Evolutionary conservation across 2,113 vertebrate genomes (phyloP), one percentile per base, ranked within the genome.

Genomic region (Istiophorus platypterus): DNA sequence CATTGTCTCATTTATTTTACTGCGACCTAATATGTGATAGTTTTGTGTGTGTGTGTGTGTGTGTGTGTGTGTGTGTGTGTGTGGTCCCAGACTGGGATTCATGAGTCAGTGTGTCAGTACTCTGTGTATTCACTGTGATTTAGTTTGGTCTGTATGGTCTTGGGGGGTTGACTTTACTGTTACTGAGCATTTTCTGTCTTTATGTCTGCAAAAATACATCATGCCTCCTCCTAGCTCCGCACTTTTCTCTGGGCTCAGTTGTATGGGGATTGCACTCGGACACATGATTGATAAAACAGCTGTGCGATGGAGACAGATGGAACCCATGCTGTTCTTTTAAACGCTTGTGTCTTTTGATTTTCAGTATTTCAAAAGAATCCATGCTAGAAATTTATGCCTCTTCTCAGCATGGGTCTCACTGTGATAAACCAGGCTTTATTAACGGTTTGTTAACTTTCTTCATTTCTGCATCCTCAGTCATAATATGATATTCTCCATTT

Each of bases 221-320:
- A 14, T 13, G 27, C 41, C 26, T 3, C 49, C 54, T 51, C 24
- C 13, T 26, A 27, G 22, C 20, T 20, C 20, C 31, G 47, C 58
- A 45, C 4, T 31, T 75, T 34, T n/a, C 27, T 75, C 37, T 26
- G 49, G 14, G 34, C 26, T 45, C 26, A 22, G 17, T 51, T 20
- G 42, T 47, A 8, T 51, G 37, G 34, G 27, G 45, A 18, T 7
- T 12, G 13, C 4, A 0, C 27, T 56, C 47, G 24, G 15, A 64
- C 29, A 31, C 29, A 15, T 24, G 59, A 31, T 29, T 67, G 45
- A 83, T 67, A 17, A 49, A 67, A 37, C 68, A 65, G 39, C 29
- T 41, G 41, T 14, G 39, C 5, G 10, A n/a, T 13, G n/a, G 57
- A 52, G n/a, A 65, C 31, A 15, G 29, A 68, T 37, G 5, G 7